These are phyloP conservation scores for Drosophila kikkawai DNA, from an alignment of 1,140 invertebrate genomes.

Conservation along the genomic window DNA sequence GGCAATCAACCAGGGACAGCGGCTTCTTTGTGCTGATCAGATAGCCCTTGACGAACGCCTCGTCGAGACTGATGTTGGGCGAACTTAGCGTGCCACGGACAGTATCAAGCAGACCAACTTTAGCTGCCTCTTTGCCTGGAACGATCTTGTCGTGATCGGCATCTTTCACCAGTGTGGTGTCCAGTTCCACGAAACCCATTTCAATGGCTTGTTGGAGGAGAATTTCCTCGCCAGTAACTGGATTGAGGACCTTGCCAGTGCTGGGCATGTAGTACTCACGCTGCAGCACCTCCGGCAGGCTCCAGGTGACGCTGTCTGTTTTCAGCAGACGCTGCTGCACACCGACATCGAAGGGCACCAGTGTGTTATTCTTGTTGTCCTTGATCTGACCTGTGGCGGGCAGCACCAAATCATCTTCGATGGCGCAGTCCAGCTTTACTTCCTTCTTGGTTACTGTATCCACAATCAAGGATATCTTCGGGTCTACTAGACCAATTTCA, in stretches of 20 bases:
- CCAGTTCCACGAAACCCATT: conserved; percentile 90
- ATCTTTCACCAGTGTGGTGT: conserved; percentile 90
- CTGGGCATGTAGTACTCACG: conserved; percentile 92
- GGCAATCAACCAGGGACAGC: conserved; percentile 93
- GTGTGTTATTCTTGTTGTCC: conserved; percentile 89
- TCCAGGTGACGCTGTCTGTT: conserved; percentile 89
- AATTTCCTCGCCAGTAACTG: conserved; percentile 90
- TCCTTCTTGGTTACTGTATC: conserved; percentile 90
- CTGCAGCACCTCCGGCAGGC: conserved; percentile 91
- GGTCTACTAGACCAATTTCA: conserved; percentile 92
- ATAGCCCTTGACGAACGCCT: conserved; percentile 92
- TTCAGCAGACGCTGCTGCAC: conserved; percentile 89
- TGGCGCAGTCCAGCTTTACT: conserved; percentile 89
- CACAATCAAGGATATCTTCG: conserved; percentile 92
- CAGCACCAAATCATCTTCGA: conserved; percentile 89
- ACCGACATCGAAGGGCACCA: conserved; percentile 90
- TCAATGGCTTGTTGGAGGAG: conserved; percentile 90
- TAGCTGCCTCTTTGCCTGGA: conserved; percentile 89
- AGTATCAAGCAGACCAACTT: conserved; percentile 89
- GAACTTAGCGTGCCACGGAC: conserved; percentile 89
- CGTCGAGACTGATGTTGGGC: conserved; percentile 90
- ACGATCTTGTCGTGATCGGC: conserved; percentile 89
- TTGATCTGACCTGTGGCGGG: conserved; percentile 88
- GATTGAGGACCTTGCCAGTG: conserved; percentile 92
- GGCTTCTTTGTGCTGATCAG: conserved; percentile 91